Percentiles rank a stretch among this genome's conserved stretches.
Conservation (phyloP, 2,888 invertebrate genomes). For the Polyommatus iphigenia region DNA sequence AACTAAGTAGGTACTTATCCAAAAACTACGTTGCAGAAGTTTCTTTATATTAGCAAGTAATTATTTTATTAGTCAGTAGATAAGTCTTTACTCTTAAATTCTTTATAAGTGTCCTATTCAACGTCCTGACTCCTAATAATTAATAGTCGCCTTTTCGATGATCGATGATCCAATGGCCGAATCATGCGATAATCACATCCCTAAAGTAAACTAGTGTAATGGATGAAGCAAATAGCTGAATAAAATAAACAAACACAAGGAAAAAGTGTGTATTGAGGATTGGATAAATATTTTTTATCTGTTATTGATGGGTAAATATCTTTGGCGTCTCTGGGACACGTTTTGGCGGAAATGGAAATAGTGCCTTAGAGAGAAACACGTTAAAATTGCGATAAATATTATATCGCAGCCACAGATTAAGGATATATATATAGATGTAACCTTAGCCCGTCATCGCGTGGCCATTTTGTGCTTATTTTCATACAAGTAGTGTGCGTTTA, state of each 20-base stretch:
- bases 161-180: too few species aligned
- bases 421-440: too few species aligned
- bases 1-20: too few species aligned
- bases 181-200: not conserved
- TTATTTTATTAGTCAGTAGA: too few species aligned
- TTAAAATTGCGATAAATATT: not conserved
- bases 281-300: constrained; percentile 17
- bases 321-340: not conserved
- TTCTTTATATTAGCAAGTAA: too few species aligned
- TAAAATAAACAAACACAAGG: constrained; percentile 7
- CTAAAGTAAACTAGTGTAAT: constrained; percentile 7
- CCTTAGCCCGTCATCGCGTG: too few species aligned
- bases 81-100: too few species aligned
- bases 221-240: constrained; percentile 21
- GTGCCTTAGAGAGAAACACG: not conserved
- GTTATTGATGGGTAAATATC: constrained; percentile 14
- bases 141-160: not conserved
- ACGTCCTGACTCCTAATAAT: too few species aligned
- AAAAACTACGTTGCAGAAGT: too few species aligned
- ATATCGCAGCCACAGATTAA: not conserved
- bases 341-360: constrained; percentile 7
- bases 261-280: constrained; percentile 5
- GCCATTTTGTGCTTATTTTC: too few species aligned
- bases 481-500: too few species aligned
- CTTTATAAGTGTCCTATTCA: too few species aligned